Percentiles rank a stretch among this genome's conserved stretches.
phyloP scores from a whole-genome alignment of 2,113 vertebrate species.

The Ariopsis seemanni region DNA sequence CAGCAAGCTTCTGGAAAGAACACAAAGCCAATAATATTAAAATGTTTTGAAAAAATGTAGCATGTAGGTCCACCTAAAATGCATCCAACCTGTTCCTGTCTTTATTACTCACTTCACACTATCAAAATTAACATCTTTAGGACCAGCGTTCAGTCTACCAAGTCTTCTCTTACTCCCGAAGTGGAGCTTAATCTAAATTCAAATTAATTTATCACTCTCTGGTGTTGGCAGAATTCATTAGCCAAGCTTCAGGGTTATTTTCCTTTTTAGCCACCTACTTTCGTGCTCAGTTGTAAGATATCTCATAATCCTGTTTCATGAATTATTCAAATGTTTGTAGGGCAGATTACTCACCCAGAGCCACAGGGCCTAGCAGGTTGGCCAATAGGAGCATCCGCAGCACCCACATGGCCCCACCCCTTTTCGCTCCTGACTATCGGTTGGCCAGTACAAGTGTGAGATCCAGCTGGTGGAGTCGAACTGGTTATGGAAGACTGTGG shows the following conservation, averaged over 20 bases:
- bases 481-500: background rate
- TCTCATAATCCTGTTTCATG: constrained; percentile 2
- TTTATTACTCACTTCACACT: constrained; percentile 20
- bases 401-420: constrained; percentile 47
- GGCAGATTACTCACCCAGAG: constrained; percentile 43
- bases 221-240: constrained; percentile 30
- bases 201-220: constrained; percentile 33
- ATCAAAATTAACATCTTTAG: constrained; percentile 40
- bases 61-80: background rate
- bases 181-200: constrained; percentile 41
- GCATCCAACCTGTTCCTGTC: background rate
- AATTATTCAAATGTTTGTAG: background rate
- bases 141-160: constrained; percentile 1
- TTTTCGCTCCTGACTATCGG: background rate
- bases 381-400: constrained; percentile 49
- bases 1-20: background rate
- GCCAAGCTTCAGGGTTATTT: constrained; percentile 6
- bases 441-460: background rate
- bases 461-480: too few relatives aligned
- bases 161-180: constrained; percentile 28
- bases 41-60: background rate
- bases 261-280: background rate
- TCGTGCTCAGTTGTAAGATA: background rate
- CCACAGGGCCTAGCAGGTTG: constrained; percentile 43
- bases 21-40: background rate